Percentiles rank a stretch among this genome's conserved stretches.
Evolutionary conservation across 2,888 invertebrate species (phyloP).

Genomic region (Alloscopus bannaensis): DNA sequence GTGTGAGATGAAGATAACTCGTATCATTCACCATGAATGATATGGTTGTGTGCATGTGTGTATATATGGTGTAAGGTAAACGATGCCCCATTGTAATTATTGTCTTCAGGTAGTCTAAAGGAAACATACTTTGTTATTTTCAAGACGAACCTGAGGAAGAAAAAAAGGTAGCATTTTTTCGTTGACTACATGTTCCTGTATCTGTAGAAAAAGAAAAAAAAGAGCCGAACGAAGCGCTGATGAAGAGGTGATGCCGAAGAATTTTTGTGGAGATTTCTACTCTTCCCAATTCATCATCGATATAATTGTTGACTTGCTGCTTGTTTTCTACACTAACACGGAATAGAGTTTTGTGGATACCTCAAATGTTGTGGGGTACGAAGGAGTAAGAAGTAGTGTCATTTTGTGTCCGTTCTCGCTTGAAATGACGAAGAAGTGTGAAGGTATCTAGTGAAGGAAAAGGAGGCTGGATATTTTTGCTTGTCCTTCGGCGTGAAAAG

Average conservation of each 20-base stretch:
- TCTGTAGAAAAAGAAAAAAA: slow-evolving; percentile 13
- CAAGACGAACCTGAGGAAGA: slow-evolving; percentile 9
- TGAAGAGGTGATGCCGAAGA: slow-evolving; percentile 50
- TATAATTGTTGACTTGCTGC: slow-evolving; percentile 33
- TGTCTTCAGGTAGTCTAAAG: slow-evolving; percentile 19
- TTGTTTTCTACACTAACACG: slow-evolving; percentile 23
- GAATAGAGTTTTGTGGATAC: background rate
- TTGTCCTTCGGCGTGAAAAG: slow-evolving; percentile 36
- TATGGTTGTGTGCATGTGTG: no score
- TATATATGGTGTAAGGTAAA: slow-evolving; percentile 24
- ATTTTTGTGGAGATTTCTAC: slow-evolving; percentile 19
- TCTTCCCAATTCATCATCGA: slow-evolving; percentile 3
- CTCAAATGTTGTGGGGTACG: background rate
- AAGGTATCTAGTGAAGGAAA: slow-evolving; percentile 3
- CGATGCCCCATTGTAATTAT: slow-evolving; percentile 29
- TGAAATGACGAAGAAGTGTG: slow-evolving; percentile 11
- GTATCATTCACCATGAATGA: no score
- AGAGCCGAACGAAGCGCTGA: slow-evolving; percentile 34
- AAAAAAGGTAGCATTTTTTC: slow-evolving; percentile 27
- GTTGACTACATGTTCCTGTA: slow-evolving; percentile 8
- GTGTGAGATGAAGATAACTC: no score
- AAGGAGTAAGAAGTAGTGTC: background rate
- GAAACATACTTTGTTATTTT: slow-evolving; percentile 6
- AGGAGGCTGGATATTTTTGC: slow-evolving; percentile 37
- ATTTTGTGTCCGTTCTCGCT: background rate